phyloP scores from a whole-genome alignment of 2,113 vertebrate species.

The Nematolebias whitei region DNA sequence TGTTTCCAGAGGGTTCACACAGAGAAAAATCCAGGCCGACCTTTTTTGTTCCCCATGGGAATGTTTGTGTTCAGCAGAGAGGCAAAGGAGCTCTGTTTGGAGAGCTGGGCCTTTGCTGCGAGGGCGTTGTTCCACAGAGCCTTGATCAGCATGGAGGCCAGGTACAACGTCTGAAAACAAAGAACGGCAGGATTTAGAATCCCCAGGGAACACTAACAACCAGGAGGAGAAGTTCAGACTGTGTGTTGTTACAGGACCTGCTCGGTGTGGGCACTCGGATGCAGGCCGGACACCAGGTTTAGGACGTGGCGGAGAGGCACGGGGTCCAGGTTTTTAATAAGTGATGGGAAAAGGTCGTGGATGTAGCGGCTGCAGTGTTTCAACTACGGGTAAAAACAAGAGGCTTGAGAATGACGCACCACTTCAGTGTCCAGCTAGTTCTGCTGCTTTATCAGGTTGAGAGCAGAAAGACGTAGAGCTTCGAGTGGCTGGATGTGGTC shows the following conservation, averaged over 20 bases:
- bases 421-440: no score
- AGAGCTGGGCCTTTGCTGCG: slow-evolving; percentile 96
- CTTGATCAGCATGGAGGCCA: slow-evolving; percentile 99
- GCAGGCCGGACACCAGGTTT: slow-evolving; percentile 94
- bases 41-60: slow-evolving; percentile 98
- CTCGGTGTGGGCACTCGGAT: slow-evolving; percentile 97
- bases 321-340: slow-evolving; percentile 98
- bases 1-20: no score
- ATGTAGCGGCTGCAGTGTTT: slow-evolving; percentile 99
- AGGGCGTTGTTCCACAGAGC: slow-evolving; percentile 98
- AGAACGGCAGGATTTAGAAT: not conserved
- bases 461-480: no score
- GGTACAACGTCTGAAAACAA: slow-evolving; percentile 87
- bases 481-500: no score
- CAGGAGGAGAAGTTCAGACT: not conserved
- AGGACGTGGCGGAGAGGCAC: slow-evolving; percentile 96
- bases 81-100: slow-evolving; percentile 98
- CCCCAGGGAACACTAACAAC: not conserved
- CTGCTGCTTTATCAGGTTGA: not conserved
- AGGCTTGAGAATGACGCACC: no score
- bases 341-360: slow-evolving; percentile 96
- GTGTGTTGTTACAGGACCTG: slow-evolving; percentile 82
- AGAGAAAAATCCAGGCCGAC: slow-evolving; percentile 63
- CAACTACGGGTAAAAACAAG: slow-evolving; percentile 74
- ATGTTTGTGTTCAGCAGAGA: slow-evolving; percentile 97